A percentile compares a stretch with the other conserved stretches of the same genome.
Evolutionary conservation across 2,888 invertebrate species (phyloP).

Genomic region (Drosophila mimetica): DNA sequence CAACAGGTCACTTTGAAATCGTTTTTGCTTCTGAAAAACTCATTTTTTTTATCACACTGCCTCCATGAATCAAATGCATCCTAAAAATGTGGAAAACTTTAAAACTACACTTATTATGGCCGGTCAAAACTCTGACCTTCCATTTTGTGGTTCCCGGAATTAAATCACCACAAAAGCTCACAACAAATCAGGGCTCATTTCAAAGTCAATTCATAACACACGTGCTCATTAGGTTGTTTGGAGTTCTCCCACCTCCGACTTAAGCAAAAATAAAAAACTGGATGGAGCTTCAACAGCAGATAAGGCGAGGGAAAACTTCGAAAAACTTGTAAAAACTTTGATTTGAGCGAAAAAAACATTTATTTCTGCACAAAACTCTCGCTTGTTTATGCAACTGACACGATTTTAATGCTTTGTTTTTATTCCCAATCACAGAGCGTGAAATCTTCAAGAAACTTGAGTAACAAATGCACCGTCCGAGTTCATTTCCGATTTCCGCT

Average conservation of each 20-base stretch:
- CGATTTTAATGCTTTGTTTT: conserved; percentile 34
- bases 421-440: conserved; percentile 16
- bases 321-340: conserved; percentile 55
- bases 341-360: conserved; percentile 36
- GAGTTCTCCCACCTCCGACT: not conserved
- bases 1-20: conserved; percentile 5
- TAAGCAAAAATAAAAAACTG: conserved; percentile 6
- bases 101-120: conserved; percentile 22
- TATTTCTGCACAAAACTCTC: conserved; percentile 10
- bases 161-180: conserved; percentile 15
- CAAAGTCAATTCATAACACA: conserved; percentile 23
- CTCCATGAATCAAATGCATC: conserved; percentile 3
- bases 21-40: not conserved
- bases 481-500: conserved; percentile 72
- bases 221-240: conserved; percentile 30
- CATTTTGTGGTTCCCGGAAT: not conserved
- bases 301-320: conserved; percentile 49
- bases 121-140: not conserved
- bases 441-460: conserved; percentile 40
- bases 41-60: not conserved
- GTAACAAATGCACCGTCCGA: conserved; percentile 69
- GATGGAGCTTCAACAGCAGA: conserved; percentile 60
- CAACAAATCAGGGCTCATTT: conserved; percentile 20
- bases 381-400: conserved; percentile 46
- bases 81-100: conserved; percentile 10